Evolutionary conservation across 2,113 vertebrate genomes (phyloP), one percentile per base, ranked within the genome.

Genomic region (Acanthisitta chloris): DNA sequence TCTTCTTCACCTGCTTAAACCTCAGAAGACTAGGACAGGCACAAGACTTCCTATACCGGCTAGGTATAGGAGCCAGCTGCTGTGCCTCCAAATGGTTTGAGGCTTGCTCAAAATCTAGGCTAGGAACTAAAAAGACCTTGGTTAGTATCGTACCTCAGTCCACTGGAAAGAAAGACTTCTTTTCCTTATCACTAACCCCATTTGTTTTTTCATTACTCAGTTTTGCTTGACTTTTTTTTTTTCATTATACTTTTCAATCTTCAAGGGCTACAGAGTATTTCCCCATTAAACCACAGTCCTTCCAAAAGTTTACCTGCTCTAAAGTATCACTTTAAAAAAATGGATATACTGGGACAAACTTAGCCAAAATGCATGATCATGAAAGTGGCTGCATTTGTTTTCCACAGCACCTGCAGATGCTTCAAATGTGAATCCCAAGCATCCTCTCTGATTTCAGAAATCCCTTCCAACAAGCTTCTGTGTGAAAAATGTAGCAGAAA

Each of bases 171-270:
- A 88, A 76, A 62, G 20, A 46, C 4, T 59, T 88, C 5, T 66
- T 81, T 84, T 40, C 55, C 4, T 7, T 36, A 54, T 33, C 17
- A 54, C 2, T 10, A 9, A 2, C 2, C 2, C 5, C 1, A 4
- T 4, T 6, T 13, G 28, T 49, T 29, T 29, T 77, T 70, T 33
- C 28, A 25, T 48, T 3, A 57, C 34, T 82, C 4, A 1, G 10
- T 86, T 94, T 92, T 86, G 17, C 55, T 73, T 66, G 31, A 77
- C 14, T 77, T 71, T 58, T 15, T 91, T 76, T 42, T 66, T 83
- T 81, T 36, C 34, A 45, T 20, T 25, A 42, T 2, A 20, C 15
- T 73, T 91, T 46, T 51, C 51, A 34, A 55, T 58, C 24, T 64
- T 78, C 33, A 46, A 33, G 29, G 25, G 26, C 29, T 86, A 67